Evolutionary conservation across 2,113 vertebrate species (phyloP).

Genomic region (Crypturellus undulatus): DNA sequence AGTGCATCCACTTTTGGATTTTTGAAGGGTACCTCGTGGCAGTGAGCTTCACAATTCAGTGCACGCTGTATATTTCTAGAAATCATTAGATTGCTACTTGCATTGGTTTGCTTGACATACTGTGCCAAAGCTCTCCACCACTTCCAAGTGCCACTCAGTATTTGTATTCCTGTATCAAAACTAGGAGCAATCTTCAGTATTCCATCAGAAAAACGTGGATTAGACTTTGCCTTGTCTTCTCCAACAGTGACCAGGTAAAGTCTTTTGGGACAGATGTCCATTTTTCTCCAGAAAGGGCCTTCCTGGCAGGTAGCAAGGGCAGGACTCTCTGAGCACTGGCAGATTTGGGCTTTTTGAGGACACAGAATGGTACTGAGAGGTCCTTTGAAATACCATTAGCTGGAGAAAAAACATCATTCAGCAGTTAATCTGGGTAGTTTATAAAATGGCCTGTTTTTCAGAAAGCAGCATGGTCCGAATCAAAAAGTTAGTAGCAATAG

Average conservation of each 20-base stretch:
- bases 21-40: too few relatives aligned
- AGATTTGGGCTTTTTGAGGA: neutral
- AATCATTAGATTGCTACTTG: neutral
- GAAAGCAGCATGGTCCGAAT: neutral
- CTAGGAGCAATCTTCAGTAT: neutral
- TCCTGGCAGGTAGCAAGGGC: too few relatives aligned
- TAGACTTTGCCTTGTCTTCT: neutral
- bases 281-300: neutral
- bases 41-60: too few relatives aligned
- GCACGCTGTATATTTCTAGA: neutral
- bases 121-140: neutral
- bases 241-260: too few relatives aligned
- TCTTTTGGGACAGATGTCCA: neutral
- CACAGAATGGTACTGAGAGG: accelerated
- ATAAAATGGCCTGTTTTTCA: neutral
- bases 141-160: neutral
- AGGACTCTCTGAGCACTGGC: neutral
- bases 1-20: too few relatives aligned
- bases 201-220: neutral
- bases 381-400: neutral
- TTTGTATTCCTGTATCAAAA: neutral
- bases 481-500: accelerated
- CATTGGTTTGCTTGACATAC: too few relatives aligned
- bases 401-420: neutral
- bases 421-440: neutral